Percentiles rank a stretch among this genome's conserved stretches.
Conservation (phyloP, 2,113 vertebrate genomes). For the Calidris pugnax region DNA sequence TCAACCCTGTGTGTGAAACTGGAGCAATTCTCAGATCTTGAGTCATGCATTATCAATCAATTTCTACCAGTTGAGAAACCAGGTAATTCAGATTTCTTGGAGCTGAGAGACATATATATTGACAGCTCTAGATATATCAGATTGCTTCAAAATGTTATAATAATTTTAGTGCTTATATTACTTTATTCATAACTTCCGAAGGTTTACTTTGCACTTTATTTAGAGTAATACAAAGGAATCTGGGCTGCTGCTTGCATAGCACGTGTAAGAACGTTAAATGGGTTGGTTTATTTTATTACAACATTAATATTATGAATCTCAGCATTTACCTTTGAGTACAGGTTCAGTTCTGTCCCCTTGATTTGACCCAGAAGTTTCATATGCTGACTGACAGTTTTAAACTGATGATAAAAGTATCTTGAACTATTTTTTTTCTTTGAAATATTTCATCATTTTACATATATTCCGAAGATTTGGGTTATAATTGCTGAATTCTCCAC, state of each 20-base stretch:
- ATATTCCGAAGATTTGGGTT: not conserved
- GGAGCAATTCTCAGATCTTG: not conserved
- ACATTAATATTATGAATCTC: not conserved
- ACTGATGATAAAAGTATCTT: not conserved
- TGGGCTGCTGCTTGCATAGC: not conserved
- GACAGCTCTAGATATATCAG: not conserved
- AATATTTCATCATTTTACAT: not conserved
- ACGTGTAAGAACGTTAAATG: not conserved
- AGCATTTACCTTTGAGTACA: not conserved
- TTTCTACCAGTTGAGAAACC: not conserved
- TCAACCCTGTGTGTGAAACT: not conserved
- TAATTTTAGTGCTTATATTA: not conserved
- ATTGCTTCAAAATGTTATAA: not conserved
- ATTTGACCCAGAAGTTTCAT: not conserved
- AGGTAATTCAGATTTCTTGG: not conserved
- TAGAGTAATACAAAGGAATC: not conserved
- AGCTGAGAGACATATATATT: not conserved
- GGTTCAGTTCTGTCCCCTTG: not conserved
- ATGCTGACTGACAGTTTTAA: not conserved
- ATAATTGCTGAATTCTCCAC: not conserved
- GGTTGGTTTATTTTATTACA: not conserved
- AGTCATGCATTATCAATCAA: not conserved
- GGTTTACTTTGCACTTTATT: not conserved
- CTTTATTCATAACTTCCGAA: not conserved
- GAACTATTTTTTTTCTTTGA: not conserved